A percentile compares a stretch with the other conserved stretches of the same genome.
These are phyloP conservation scores for Drosophila basisetae DNA, from an alignment of 2,888 invertebrate genomes.

Conservation along the genomic window DNA sequence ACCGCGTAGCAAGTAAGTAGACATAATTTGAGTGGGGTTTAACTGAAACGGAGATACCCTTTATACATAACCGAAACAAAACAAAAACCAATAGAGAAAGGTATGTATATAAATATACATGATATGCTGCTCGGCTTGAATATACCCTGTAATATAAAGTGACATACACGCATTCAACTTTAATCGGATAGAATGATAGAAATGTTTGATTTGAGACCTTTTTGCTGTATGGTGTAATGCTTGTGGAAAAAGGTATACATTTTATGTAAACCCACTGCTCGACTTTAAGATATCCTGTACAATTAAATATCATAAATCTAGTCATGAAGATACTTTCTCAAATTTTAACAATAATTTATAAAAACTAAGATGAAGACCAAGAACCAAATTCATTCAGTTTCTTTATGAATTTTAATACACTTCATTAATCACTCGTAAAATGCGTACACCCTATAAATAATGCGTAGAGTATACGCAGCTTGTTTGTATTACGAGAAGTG, in stretches of 20 bases:
- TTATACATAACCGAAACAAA: background rate
- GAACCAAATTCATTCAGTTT: background rate
- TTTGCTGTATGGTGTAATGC: background rate
- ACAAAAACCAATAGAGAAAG: background rate
- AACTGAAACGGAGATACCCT: conserved; percentile 17
- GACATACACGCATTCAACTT: background rate
- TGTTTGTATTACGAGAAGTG: conserved; percentile 56
- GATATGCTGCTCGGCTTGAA: background rate
- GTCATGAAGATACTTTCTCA: background rate
- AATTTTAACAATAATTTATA: background rate
- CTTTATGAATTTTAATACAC: background rate
- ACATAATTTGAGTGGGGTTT: fast-evolving
- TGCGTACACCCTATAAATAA: conserved; percentile 12
- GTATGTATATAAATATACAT: background rate
- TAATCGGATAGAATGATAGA: too few relatives aligned
- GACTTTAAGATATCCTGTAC: background rate
- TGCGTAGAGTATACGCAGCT: conserved; percentile 14
- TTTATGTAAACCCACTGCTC: background rate
- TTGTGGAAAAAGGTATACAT: background rate
- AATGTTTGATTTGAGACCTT: too few relatives aligned
- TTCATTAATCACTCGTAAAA: background rate
- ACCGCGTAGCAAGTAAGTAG: background rate
- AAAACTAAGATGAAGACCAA: background rate
- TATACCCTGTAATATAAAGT: background rate
- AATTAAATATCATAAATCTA: background rate